phyloP scores from a whole-genome alignment of 2,888 invertebrate genomes.

The Macropis europaea region DNA sequence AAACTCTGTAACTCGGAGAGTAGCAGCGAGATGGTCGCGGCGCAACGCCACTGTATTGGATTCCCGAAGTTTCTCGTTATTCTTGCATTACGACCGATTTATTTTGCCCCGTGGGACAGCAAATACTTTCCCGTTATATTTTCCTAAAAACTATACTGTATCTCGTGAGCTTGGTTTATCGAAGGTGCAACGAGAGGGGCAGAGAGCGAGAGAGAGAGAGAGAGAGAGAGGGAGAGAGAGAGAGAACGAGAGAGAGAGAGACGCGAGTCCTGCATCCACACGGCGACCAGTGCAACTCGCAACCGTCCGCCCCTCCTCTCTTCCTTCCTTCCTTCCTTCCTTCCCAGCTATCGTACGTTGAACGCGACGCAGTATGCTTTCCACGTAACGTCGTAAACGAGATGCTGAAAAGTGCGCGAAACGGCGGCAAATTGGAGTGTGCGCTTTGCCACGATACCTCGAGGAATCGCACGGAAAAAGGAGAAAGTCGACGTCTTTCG shows the following conservation, averaged over 20 bases:
- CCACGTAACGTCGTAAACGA: constrained; percentile 61
- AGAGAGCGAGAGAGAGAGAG: neutral
- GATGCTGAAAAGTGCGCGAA: constrained; percentile 48
- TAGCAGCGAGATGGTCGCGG: constrained; percentile 14
- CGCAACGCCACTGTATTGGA: constrained; percentile 39
- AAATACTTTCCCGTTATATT: constrained; percentile 7
- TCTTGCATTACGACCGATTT: constrained; percentile 35
- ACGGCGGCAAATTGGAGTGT: constrained; percentile 48
- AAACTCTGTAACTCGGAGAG: constrained; percentile 49
- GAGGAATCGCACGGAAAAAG: constrained; percentile 36
- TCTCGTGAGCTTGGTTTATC: too few species aligned
- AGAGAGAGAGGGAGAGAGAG: too few species aligned
- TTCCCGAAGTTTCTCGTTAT: constrained; percentile 42
- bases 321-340: too few species aligned
- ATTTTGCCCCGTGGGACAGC: neutral
- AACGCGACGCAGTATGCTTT: constrained; percentile 45
- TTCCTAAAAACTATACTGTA: too few species aligned
- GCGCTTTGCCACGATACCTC: constrained; percentile 26
- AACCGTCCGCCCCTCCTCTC: neutral
- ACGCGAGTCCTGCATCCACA: neutral
- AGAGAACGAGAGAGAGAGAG: too few species aligned
- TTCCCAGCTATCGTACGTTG: constrained; percentile 14
- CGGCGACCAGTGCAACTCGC: neutral
- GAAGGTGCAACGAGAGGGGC: neutral
- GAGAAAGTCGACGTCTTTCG: constrained; percentile 7